Base-by-base conservation (phyloP, 2,888 invertebrate genomes). In the Nomada hirtipes region DNA sequence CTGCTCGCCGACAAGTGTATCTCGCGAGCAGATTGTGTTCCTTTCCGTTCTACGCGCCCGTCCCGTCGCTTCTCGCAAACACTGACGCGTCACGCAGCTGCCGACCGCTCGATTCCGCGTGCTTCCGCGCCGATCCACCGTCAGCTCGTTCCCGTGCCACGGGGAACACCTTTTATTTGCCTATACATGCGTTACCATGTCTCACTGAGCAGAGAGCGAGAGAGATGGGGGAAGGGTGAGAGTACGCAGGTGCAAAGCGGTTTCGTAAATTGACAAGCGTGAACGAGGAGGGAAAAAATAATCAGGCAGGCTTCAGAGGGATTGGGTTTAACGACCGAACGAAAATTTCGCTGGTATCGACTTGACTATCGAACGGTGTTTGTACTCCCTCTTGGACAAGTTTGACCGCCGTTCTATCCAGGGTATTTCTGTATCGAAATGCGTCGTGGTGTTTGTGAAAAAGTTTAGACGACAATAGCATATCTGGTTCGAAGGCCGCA, bases 31-130 rank as follows among this genome's bases (percentile, higher is more conserved):
- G 79, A 76, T 76, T 79, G 73, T 82, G 78, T 84, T 74, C 63
- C 61, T 55, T 36, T 29, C 36, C 36, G 26, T 70, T 44, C 65
- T 70, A 18, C 55, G 26, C 13, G 36, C 57, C 65, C 36, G 57
- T 29, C 53, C 70, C 70, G 75, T 82, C 78, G 61, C 59, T 75
- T 70, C 42, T 53, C 59, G 75, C 72, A 71, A 64, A 75, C 59
- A 60, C 61, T 65, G 75, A 77, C 77, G 81, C 80, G 76, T 81
- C 84, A 70, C 84, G 75, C 78, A 57, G 77, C 71, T 72, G 69
- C 52, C 57, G 63, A 53, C 70, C 82, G 36, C 50, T 69, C 70
- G 67, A 57, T 76, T 67, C 68, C 71, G 76, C 80, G 70, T 70
- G 75, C 61, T 75, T 70, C 69, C 81, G 81, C 80, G 57, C 23